phyloP scores from a whole-genome alignment of 2,797 vertebrate species.

The Amniataba percoides region DNA sequence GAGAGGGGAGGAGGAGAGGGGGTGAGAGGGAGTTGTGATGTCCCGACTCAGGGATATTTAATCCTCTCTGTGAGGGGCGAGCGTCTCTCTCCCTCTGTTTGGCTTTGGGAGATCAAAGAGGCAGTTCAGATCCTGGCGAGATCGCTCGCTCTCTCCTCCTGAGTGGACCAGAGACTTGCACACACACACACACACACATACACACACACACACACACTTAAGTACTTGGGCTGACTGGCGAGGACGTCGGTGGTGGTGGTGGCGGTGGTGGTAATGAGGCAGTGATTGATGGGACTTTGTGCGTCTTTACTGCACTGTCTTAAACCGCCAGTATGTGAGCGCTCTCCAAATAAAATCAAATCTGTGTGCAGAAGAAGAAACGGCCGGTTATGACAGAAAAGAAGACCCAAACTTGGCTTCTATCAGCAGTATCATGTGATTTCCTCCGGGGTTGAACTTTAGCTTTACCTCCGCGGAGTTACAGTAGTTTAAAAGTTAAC shows the following conservation, averaged over 20 bases:
- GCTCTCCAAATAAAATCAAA: slow-evolving; percentile 45
- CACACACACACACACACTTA: slow-evolving; percentile 24
- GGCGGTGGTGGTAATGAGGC: slow-evolving; percentile 75
- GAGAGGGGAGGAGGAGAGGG: slow-evolving; percentile 39
- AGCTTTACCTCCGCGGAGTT: slow-evolving; percentile 1
- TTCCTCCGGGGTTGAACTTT: slow-evolving; percentile 1
- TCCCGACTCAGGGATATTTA: slow-evolving; percentile 88
- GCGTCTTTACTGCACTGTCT: slow-evolving; percentile 52
- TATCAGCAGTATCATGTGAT: slow-evolving; percentile 23
- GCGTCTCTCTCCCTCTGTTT: slow-evolving; percentile 82
- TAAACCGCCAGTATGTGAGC: slow-evolving; percentile 39
- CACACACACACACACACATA: slow-evolving; percentile 25
- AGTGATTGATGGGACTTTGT: slow-evolving; percentile 73
- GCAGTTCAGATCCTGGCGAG: slow-evolving; percentile 94
- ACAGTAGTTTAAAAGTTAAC: slow-evolving; percentile 21
- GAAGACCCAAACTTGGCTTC: slow-evolving; percentile 20
- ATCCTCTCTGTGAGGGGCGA: slow-evolving; percentile 84
- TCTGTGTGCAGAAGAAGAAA: slow-evolving; percentile 27
- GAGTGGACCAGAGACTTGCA: slow-evolving; percentile 73
- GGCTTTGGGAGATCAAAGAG: slow-evolving; percentile 90
- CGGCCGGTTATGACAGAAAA: slow-evolving; percentile 11
- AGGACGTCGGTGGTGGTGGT: slow-evolving; percentile 46
- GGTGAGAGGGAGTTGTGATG: slow-evolving; percentile 77
- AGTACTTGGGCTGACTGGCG: slow-evolving; percentile 40
- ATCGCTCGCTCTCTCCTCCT: slow-evolving; percentile 89